phyloP scores from a whole-genome alignment of 2,797 vertebrate genomes.

The Enteromius thamalakanensis region DNA sequence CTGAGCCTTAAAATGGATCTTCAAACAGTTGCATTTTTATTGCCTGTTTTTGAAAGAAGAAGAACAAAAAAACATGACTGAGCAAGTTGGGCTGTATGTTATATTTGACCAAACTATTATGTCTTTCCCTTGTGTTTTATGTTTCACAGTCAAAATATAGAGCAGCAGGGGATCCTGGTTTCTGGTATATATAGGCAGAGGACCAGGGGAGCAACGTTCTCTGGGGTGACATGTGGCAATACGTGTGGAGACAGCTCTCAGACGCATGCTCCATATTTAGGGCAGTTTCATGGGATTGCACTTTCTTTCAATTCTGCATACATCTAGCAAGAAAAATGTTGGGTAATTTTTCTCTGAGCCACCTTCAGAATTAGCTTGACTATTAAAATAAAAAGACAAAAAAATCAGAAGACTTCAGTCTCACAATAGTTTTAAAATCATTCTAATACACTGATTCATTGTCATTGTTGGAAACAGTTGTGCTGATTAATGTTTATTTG shows the following conservation, averaged over 20 bases:
- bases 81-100: background rate
- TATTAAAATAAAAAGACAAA: too few relatives aligned
- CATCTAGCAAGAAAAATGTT: background rate
- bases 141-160: background rate
- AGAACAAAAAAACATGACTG: background rate
- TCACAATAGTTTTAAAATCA: too few relatives aligned
- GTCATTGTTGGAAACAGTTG: too few relatives aligned
- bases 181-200: background rate
- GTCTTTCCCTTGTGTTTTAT: background rate
- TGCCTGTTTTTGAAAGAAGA: background rate
- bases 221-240: background rate
- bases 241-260: background rate
- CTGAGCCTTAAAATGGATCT: conserved; percentile 23
- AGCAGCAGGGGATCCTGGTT: background rate
- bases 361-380: background rate
- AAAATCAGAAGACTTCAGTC: too few relatives aligned
- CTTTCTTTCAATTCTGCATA: background rate
- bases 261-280: background rate
- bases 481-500: too few relatives aligned
- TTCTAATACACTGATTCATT: too few relatives aligned
- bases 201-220: background rate
- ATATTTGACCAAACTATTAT: background rate
- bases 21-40: conserved; percentile 5
- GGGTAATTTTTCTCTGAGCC: background rate
- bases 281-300: background rate